A percentile compares a stretch with the other conserved stretches of the same genome.
Evolutionary conservation across 2,888 invertebrate species (phyloP).

Genomic region (Aphidoletes aphidimyza): DNA sequence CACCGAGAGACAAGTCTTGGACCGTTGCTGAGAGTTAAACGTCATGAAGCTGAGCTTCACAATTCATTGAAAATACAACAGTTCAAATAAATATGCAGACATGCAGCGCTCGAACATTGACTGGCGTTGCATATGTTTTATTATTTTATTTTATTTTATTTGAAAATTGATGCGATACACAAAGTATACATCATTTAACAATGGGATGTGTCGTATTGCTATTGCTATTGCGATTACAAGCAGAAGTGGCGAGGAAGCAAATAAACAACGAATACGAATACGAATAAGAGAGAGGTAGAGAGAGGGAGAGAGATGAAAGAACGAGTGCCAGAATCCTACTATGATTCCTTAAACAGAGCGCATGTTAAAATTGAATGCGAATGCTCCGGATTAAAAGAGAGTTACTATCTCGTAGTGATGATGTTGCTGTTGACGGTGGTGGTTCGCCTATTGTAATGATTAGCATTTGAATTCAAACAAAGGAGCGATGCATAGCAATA

Average conservation of each 20-base stretch:
- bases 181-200: not conserved
- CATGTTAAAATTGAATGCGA: not conserved
- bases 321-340: not conserved
- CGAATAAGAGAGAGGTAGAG: not conserved
- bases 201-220: not conserved
- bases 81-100: not conserved
- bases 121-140: not conserved
- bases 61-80: no score
- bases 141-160: not conserved
- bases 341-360: not conserved
- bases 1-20: no score
- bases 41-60: no score
- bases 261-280: not conserved
- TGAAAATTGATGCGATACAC: not conserved
- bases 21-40: no score
- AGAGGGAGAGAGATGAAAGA: not conserved
- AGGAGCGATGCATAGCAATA: not conserved
- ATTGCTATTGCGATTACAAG: no score
- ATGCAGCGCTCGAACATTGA: not conserved
- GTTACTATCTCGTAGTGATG: not conserved
- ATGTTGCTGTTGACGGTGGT: no score
- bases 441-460: constrained; percentile 2
- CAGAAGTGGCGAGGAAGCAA: not conserved
- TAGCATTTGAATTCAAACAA: constrained; percentile 6
- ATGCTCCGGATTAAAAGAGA: not conserved